Base-by-base conservation (phyloP, 2,888 invertebrate species). In the Polyploca ridens region DNA sequence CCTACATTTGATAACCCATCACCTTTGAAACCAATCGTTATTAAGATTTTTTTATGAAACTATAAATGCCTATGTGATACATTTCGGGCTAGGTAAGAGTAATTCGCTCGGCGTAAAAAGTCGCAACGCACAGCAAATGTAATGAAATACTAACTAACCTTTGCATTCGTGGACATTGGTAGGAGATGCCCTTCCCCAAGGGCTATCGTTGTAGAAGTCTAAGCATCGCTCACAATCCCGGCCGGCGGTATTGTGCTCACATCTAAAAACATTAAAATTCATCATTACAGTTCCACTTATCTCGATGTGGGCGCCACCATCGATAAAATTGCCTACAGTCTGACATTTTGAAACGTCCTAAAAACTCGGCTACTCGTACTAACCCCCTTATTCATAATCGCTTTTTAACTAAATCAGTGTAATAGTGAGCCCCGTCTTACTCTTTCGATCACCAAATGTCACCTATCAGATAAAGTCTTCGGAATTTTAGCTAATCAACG, bases 221-320 rank as follows among this genome's bases (percentile, higher is more conserved):
- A 97, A 90, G 86, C 99, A 99, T 77, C 97, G 96, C 77, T 98
- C 97, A 85, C 99, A 99, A 83, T 99, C 98, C 0, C 97, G 96
- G 35, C 99, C 99, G 3, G 97, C 97, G 0, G 99, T 99, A 87
- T 98, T 98, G 91, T 99, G 99, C 81, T 99, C 98, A 88, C 99
- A 99, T 80, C 97, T 96, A 84, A 96, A 97, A 66, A 27, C 27
- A 19, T 58, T 16, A 16, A n/a, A 5, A n/a, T 46, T 0, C 2
- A 7, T 38, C 46, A 11, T 0, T 41, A 8, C 35, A 35, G 38
- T 14, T 2, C 27, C 27, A 27, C 27, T 27, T 27, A 27, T 1
- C 27, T 27, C 27, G 27, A 27, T 27, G 27, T 27, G 1, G 27
- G 27, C 27, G 27, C 27, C n/a, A n/a, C n/a, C n/a, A n/a, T n/a